These are phyloP conservation scores for Macaria liturata DNA, from an alignment of 2,888 invertebrate genomes.

Conservation along the genomic window DNA sequence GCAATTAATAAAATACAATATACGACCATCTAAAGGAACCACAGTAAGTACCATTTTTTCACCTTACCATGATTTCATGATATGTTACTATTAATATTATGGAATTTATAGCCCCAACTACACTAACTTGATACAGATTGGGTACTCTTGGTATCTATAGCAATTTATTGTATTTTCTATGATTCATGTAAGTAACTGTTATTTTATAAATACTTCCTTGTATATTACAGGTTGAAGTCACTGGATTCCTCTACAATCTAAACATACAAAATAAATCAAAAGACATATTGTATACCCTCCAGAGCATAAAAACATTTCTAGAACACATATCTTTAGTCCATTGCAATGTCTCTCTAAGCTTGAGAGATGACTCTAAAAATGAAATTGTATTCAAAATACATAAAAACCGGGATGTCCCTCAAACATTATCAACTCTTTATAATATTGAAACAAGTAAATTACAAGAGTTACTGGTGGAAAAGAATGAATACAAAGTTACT, in stretches of 20 bases:
- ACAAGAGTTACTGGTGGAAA: slow-evolving; percentile 67
- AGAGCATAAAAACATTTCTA: slow-evolving; percentile 82
- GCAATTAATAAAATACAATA: slow-evolving; percentile 48
- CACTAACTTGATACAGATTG: no score
- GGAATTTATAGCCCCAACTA: no score
- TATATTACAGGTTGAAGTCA: slow-evolving; percentile 81
- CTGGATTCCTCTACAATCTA: slow-evolving; percentile 85
- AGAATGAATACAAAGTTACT: slow-evolving; percentile 74
- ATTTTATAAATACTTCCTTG: neutral
- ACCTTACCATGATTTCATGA: no score
- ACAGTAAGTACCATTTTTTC: slow-evolving; percentile 70
- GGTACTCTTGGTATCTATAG: no score
- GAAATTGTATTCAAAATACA: slow-evolving; percentile 84
- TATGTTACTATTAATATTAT: no score
- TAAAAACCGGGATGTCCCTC: slow-evolving; percentile 79
- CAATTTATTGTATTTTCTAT: no score
- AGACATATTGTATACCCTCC: slow-evolving; percentile 80
- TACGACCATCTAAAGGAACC: slow-evolving; percentile 87
- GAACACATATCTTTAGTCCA: slow-evolving; percentile 86
- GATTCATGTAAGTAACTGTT: no score
- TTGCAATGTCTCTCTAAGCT: slow-evolving; percentile 85
- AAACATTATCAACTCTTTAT: slow-evolving; percentile 70
- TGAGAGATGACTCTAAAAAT: slow-evolving; percentile 86
- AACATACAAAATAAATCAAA: slow-evolving; percentile 84
- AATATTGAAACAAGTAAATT: slow-evolving; percentile 59